A percentile compares a stretch with the other conserved stretches of the same genome.
Conservation (phyloP, 1,140 invertebrate species). For the Macrobrachium nipponense region DNA sequence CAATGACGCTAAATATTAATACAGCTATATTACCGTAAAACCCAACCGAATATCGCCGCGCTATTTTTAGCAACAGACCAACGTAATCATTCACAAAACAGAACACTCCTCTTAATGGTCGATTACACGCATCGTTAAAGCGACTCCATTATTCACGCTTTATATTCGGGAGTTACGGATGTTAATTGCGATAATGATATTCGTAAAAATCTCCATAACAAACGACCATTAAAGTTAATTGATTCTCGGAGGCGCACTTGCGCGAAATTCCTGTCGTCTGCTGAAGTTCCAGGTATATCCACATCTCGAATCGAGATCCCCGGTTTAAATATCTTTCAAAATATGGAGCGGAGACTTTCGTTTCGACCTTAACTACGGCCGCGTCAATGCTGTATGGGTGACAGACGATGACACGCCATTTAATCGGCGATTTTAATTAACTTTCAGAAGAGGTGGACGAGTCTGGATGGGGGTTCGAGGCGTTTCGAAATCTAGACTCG, state of each 20-base stretch:
- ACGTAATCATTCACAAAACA: no score
- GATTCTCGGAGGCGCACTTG: constrained; percentile 46
- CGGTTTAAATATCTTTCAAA: neutral
- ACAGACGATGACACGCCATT: neutral
- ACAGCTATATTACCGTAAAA: no score
- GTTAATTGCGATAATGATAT: neutral
- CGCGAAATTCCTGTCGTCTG: constrained; percentile 52
- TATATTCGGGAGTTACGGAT: neutral
- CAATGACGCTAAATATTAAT: no score
- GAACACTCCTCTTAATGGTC: no score
- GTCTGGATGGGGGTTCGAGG: neutral
- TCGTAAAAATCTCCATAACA: neutral
- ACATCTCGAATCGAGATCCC: neutral
- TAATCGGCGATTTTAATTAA: neutral
- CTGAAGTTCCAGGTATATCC: constrained; percentile 27
- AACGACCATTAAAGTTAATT: constrained; percentile 53
- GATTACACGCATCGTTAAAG: no score
- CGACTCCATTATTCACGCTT: no score
- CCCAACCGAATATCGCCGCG: no score
- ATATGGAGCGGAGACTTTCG: neutral
- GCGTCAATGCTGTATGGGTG: neutral
- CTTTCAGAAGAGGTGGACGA: constrained; percentile 29
- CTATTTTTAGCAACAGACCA: no score
- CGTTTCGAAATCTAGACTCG: no score
- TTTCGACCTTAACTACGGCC: neutral